Evolutionary conservation across 2,888 invertebrate genomes (phyloP), one percentile per base, ranked within the genome.

Genomic region (Xanthorhoe spadicearia): DNA sequence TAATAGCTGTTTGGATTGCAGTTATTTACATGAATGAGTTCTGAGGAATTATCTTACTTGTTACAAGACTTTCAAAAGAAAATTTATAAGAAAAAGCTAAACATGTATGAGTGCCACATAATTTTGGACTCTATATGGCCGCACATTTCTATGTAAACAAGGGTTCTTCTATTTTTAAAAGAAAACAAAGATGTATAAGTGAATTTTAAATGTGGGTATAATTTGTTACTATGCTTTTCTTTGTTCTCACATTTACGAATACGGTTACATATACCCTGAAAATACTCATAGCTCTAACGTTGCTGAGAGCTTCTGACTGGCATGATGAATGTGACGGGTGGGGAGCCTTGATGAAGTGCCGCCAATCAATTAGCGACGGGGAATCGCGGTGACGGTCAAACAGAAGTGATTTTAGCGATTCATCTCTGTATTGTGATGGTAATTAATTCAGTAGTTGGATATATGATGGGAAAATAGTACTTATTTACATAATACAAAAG

Each of bases 251-350:
- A 23, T 23, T 4, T 23, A 23, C 23, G 23, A 23, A 23, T 23
- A 23, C 4, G 23, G 23, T 23, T 23, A 23, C 23, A 23, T 23
- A 23, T 23, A 23, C 23, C 23, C 23, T 23, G 23, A 43, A 43
- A 43, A 13, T 13, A 43, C 3, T 13, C 10, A 43, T 43, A 13
- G 38, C 38, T 43, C 3, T 43, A 13, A 48, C 48, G 48, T 48
- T 46, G n/a, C 1, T 62, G 51, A 68, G 66, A 72, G 70, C 56
- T 72, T 71, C 19, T 52, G 61, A 53, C 78, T 66, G 65, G 48
- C 50, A 67, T 86, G 87, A 89, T 83, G 82, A 84, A 86, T 86
- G 78, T 35, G 78, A 77, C 73, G 81, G 85, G 83, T 77, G 80
- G 77, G 38, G 35, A 32, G 32, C 58, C 66, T 78, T 85, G 88